A percentile compares a stretch with the other conserved stretches of the same genome.
Evolutionary conservation across 1,140 invertebrate genomes (phyloP).

Genomic region (Mycetomoellerius zeteki): DNA sequence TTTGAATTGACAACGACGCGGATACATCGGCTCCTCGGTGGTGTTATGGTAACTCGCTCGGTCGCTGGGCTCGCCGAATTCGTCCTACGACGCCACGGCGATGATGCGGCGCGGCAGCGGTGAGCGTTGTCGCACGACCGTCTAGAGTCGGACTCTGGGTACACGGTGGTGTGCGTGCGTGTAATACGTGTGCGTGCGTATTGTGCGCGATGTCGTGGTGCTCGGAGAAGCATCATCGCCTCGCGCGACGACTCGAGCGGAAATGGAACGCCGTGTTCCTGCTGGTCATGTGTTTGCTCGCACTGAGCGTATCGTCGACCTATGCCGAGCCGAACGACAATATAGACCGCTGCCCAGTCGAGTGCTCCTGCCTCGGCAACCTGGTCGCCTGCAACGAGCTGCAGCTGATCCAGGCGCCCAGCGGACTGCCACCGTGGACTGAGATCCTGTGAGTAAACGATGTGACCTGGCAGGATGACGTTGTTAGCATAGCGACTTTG

Average conservation of each 20-base stretch:
- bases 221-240: constrained; percentile 37
- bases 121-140: constrained; percentile 53
- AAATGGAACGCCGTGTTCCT: constrained; percentile 1
- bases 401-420: constrained; percentile 83
- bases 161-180: neutral
- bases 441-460: constrained; percentile 81
- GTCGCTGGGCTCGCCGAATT: constrained; percentile 41
- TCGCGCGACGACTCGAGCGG: constrained; percentile 29
- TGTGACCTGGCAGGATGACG: neutral
- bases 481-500: neutral
- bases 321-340: constrained; percentile 6
- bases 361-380: constrained; percentile 84
- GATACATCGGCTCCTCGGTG: constrained; percentile 60
- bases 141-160: constrained; percentile 34
- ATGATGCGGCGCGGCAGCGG: constrained; percentile 49
- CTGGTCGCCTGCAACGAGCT: constrained; percentile 80
- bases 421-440: constrained; percentile 84
- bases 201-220: constrained; percentile 66
- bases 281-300: constrained; percentile 29
- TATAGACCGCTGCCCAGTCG: constrained; percentile 81
- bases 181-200: neutral
- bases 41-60: constrained; percentile 74
- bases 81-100: constrained; percentile 46
- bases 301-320: constrained; percentile 18
- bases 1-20: constrained; percentile 72